These are phyloP conservation scores for Orchesellides sinensis DNA, from an alignment of 2,888 invertebrate species.

Conservation along the genomic window DNA sequence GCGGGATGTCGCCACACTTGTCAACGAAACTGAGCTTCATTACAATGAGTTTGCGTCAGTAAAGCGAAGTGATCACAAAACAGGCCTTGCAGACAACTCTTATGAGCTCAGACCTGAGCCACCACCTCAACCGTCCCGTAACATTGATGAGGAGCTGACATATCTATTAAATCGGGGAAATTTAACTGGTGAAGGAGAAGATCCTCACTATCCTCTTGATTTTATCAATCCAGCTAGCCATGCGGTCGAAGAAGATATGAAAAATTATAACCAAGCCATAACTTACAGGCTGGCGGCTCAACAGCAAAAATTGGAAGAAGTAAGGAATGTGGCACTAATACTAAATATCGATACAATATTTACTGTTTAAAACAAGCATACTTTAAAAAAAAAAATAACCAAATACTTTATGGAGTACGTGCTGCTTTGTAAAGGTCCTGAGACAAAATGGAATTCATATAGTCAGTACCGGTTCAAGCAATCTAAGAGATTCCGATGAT, in stretches of 20 bases:
- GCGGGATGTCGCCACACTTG: not conserved
- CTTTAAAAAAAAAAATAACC: too few species aligned
- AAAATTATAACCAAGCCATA: slow-evolving; percentile 37
- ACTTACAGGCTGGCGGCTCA: slow-evolving; percentile 28
- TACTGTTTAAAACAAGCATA: too few species aligned
- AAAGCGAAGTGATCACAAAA: slow-evolving; percentile 16
- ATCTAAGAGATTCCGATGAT: not conserved
- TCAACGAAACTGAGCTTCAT: slow-evolving; percentile 59
- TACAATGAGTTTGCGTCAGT: slow-evolving; percentile 21
- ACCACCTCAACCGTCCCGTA: not conserved
- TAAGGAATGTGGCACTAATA: too few species aligned
- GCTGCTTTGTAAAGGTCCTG: not conserved
- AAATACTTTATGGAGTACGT: too few species aligned
- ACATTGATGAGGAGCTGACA: not conserved
- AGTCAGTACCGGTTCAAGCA: not conserved
- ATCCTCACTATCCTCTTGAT: slow-evolving; percentile 54
- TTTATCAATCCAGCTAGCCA: slow-evolving; percentile 28
- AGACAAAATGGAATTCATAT: not conserved
- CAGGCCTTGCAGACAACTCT: slow-evolving; percentile 5
- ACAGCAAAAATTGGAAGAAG: not conserved
- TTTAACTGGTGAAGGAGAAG: slow-evolving; percentile 10
- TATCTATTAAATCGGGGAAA: slow-evolving; percentile 9
- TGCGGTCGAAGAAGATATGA: not conserved
- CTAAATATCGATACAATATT: too few species aligned
- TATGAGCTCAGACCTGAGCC: slow-evolving; percentile 5